Conservation (phyloP, 1,140 invertebrate species). For the Drosophila bipectinata region DNA sequence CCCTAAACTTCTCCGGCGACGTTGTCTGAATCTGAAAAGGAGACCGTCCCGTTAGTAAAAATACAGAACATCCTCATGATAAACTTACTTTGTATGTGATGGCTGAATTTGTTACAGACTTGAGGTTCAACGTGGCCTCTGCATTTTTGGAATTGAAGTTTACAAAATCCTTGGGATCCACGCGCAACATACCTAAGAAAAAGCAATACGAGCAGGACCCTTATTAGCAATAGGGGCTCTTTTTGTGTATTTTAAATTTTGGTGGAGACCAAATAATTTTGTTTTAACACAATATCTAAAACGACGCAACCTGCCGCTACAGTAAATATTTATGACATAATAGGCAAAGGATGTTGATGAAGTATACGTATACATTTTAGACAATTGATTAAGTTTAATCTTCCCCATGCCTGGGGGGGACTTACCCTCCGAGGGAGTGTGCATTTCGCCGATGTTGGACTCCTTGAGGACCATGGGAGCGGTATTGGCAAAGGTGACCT, state of each 20-base stretch:
- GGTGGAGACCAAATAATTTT: conserved; percentile 20
- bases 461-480: conserved; percentile 55
- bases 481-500: conserved; percentile 79
- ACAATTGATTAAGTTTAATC: not conserved
- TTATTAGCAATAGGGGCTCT: not conserved
- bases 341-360: conserved; percentile 2
- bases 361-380: no score
- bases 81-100: conserved; percentile 65
- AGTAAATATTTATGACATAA: conserved; percentile 12
- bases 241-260: conserved; percentile 25
- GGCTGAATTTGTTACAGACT: conserved; percentile 32
- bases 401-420: no score
- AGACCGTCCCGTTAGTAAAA: conserved; percentile 36
- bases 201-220: conserved; percentile 9
- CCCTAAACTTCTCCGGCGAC: conserved; percentile 94
- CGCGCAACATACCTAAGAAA: conserved; percentile 66
- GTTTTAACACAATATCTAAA: conserved; percentile 21
- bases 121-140: conserved; percentile 55
- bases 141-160: conserved; percentile 83
- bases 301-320: not conserved
- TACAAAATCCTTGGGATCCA: conserved; percentile 90
- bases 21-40: conserved; percentile 76
- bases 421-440: conserved; percentile 52
- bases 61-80: not conserved
- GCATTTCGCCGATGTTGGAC: conserved; percentile 43